Percentiles rank a stretch among this genome's conserved stretches.
phyloP scores from a whole-genome alignment of 2,888 invertebrate genomes.

The Pachydiplax longipennis region DNA sequence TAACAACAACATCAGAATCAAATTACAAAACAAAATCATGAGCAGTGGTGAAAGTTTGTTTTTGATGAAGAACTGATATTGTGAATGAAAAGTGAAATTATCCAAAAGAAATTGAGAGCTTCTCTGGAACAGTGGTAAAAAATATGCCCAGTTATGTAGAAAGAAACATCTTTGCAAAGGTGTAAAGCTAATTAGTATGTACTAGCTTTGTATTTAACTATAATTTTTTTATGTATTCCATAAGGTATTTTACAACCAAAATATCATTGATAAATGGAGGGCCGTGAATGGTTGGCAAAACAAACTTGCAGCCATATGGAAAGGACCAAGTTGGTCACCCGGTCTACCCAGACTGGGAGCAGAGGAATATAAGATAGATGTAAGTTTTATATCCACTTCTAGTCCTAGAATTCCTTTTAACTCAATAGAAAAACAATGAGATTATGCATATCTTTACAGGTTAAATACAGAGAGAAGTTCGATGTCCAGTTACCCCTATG shows the following conservation, averaged over 20 bases:
- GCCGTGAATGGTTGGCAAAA: conserved; percentile 67
- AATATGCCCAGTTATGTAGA: no score
- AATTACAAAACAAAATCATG: no score
- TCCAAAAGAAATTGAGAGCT: no score
- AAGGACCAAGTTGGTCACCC: conserved; percentile 89
- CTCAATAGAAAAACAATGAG: neutral
- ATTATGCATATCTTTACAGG: conserved; percentile 60
- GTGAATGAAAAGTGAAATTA: no score
- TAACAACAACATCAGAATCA: no score
- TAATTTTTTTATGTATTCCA: conserved; percentile 51
- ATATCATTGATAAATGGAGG: conserved; percentile 71
- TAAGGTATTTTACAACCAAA: conserved; percentile 77
- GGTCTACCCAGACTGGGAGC: conserved; percentile 78
- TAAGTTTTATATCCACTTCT: conserved; percentile 60
- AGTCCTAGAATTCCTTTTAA: neutral
- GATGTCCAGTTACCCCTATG: conserved; percentile 71
- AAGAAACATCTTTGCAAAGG: no score
- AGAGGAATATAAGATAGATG: conserved; percentile 78
- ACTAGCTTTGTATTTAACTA: neutral
- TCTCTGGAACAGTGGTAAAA: no score
- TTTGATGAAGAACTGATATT: no score
- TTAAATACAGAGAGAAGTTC: conserved; percentile 71
- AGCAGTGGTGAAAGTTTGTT: no score
- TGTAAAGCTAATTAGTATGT: no score
- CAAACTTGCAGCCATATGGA: conserved; percentile 75